Conservation (phyloP, 2,113 vertebrate genomes). For the Zosterops hypoxanthus region DNA sequence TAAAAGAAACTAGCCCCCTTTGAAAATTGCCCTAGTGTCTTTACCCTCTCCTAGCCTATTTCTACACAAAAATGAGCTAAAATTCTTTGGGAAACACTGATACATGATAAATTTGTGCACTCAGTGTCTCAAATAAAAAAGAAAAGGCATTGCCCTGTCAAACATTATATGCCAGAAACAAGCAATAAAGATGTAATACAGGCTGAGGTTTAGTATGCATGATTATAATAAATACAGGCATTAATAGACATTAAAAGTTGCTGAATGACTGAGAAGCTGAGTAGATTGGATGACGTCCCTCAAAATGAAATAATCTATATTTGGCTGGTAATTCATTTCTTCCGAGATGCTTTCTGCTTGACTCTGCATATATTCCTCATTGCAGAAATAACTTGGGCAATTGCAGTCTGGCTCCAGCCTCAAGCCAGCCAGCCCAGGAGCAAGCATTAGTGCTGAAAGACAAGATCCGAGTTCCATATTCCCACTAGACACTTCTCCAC, state of each 20-base stretch:
- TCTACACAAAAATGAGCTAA: neutral
- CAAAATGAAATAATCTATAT: conserved; percentile 43
- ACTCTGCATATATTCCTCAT: conserved; percentile 50
- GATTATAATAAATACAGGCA: neutral
- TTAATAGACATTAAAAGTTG: conserved; percentile 24
- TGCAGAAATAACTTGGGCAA: conserved; percentile 38
- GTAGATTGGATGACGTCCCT: conserved; percentile 22
- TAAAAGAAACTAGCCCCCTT: neutral
- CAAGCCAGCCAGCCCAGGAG: neutral
- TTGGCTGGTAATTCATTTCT: conserved; percentile 40
- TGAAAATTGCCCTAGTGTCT: neutral
- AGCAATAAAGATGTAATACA: neutral
- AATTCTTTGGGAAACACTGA: neutral
- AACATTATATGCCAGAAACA: neutral
- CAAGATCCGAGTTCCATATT: neutral
- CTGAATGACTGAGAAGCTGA: conserved; percentile 26
- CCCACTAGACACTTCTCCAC: neutral
- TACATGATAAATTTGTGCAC: neutral
- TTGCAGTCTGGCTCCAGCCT: conserved; percentile 18
- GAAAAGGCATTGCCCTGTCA: neutral
- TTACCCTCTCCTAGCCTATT: neutral
- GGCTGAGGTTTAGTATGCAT: neutral
- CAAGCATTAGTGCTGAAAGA: neutral
- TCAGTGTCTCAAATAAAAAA: neutral
- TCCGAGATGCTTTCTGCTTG: conserved; percentile 29